Conservation (phyloP, 2,888 invertebrate species). For the Leptogaster cylindrica region DNA sequence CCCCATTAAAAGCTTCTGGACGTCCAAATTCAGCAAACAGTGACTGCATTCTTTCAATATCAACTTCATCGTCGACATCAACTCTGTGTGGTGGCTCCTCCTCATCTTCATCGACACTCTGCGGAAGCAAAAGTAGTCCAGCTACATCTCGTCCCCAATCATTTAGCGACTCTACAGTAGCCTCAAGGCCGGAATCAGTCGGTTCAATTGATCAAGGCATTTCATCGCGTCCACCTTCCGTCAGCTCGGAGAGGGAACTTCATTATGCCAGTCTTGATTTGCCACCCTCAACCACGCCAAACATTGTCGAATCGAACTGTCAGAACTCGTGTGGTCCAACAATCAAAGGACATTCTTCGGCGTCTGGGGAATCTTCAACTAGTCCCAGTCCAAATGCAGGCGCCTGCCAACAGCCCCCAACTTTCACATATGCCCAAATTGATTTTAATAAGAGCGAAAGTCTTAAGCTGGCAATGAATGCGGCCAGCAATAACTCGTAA, state of each 20-base stretch:
- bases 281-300: constrained; percentile 53
- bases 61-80: constrained; percentile 52
- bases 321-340: constrained; percentile 48
- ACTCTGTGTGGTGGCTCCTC: constrained; percentile 49
- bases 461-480: constrained; percentile 54
- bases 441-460: constrained; percentile 75
- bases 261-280: constrained; percentile 74
- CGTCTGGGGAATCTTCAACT: constrained; percentile 53
- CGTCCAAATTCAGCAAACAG: constrained; percentile 54
- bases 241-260: constrained; percentile 63
- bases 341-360: constrained; percentile 50
- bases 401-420: constrained; percentile 55
- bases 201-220: constrained; percentile 51
- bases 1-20: constrained; percentile 49
- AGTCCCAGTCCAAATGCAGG: constrained; percentile 53
- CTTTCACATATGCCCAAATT: constrained; percentile 78
- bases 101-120: constrained; percentile 48
- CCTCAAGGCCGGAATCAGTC: constrained; percentile 56
- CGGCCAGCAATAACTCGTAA: constrained; percentile 46
- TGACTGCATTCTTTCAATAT: constrained; percentile 50
- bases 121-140: constrained; percentile 49
- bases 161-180: constrained; percentile 47
- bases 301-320: constrained; percentile 47
- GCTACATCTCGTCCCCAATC: constrained; percentile 47
- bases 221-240: constrained; percentile 56